These are phyloP conservation scores for Cavia aperea DNA, from an alignment of 2,113 vertebrate species.

Conservation along the genomic window DNA sequence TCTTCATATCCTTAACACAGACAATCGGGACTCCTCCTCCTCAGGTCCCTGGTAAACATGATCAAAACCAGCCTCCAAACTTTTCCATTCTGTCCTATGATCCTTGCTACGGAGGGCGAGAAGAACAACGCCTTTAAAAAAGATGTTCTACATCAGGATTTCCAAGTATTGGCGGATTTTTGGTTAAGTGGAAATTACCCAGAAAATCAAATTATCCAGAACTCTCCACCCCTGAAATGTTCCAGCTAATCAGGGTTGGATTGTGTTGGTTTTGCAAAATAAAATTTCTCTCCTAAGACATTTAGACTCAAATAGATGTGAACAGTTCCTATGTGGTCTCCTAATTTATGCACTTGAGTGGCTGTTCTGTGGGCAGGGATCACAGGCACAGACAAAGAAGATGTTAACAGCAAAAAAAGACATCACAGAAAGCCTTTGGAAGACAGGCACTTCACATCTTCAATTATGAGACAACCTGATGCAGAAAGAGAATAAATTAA, in stretches of 20 bases:
- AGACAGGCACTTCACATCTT: constrained; percentile 41
- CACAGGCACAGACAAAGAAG: constrained; percentile 14
- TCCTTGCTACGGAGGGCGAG: background rate
- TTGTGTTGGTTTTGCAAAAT: constrained; percentile 44
- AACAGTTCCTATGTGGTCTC: background rate
- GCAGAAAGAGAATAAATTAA: constrained; percentile 62
- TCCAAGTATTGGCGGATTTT: constrained; percentile 15
- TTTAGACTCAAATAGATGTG: background rate
- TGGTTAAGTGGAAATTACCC: constrained; percentile 18
- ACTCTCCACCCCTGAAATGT: background rate
- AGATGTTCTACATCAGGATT: background rate
- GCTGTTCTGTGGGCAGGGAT: background rate
- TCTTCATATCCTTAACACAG: no score
- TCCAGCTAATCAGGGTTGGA: constrained; percentile 30
- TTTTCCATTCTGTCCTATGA: background rate
- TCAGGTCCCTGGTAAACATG: no score
- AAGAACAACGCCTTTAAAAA: background rate
- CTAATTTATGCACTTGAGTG: constrained; percentile 23
- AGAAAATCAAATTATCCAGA: constrained; percentile 24
- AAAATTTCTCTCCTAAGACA: constrained; percentile 43
- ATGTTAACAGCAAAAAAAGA: constrained; percentile 24
- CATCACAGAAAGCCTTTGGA: constrained; percentile 35
- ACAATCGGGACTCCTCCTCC: no score
- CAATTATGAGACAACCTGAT: constrained; percentile 52
- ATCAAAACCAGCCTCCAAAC: background rate